Percentiles rank a stretch among this genome's conserved stretches.
phyloP scores from a whole-genome alignment of 2,797 vertebrate species.

The Ctenochaetus hawaiiensis region DNA sequence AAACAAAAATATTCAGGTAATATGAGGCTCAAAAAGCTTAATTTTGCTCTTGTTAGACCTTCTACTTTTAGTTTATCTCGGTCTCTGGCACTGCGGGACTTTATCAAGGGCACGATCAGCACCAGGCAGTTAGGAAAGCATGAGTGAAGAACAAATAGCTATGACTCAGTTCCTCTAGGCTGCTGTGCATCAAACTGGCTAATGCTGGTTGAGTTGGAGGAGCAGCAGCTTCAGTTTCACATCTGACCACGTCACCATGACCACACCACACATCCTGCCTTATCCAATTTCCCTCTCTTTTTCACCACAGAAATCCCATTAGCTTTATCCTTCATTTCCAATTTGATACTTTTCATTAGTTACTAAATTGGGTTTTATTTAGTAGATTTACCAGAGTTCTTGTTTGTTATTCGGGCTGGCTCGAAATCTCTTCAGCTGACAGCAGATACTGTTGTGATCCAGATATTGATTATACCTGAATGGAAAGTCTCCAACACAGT shows the following conservation, averaged over 20 bases:
- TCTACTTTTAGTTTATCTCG: no score
- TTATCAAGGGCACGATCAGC: background rate
- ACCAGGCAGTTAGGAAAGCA: slow-evolving; percentile 9
- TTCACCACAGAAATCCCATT: background rate
- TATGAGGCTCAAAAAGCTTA: background rate
- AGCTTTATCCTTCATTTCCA: background rate
- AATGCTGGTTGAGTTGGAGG: slow-evolving; percentile 11
- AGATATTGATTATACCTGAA: background rate
- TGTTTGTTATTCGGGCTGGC: background rate
- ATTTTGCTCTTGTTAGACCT: no score
- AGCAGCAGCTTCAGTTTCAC: background rate
- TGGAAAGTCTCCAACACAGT: background rate
- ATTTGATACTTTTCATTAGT: slow-evolving; percentile 7
- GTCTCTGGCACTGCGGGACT: background rate
- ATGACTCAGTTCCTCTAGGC: background rate
- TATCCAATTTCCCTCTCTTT: background rate
- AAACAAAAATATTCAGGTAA: background rate
- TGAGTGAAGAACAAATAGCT: slow-evolving; percentile 13
- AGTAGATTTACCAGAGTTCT: background rate
- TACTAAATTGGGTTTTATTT: background rate
- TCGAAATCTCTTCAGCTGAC: slow-evolving; percentile 1
- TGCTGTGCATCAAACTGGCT: slow-evolving; percentile 2
- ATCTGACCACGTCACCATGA: slow-evolving; percentile 11
- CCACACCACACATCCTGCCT: background rate
- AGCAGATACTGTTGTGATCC: background rate